phyloP scores from a whole-genome alignment of 2,113 vertebrate genomes.

The Petrocephalus microphthalmus region DNA sequence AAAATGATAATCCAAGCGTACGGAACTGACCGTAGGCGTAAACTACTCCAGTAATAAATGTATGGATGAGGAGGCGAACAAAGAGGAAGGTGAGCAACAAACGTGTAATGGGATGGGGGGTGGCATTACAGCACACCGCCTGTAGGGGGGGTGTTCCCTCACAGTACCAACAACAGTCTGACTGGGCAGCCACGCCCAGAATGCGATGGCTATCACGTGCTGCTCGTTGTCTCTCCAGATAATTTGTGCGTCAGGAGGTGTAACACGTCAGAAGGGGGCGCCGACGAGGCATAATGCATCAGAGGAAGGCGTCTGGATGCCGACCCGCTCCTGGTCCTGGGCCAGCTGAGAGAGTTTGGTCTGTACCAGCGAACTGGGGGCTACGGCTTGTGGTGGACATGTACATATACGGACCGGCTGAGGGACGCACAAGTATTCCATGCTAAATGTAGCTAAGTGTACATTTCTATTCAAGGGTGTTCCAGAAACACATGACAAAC shows the following conservation, averaged over 20 bases:
- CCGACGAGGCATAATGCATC: neutral
- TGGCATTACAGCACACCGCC: neutral
- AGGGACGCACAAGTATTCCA: neutral
- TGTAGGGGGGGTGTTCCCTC: neutral
- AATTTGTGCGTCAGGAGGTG: neutral
- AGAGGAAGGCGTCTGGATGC: neutral
- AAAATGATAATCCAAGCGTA: neutral
- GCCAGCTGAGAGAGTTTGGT: neutral
- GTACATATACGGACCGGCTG: neutral
- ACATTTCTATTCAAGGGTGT: neutral
- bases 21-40: neutral
- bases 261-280: no score
- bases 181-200: neutral
- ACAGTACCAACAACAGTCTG: neutral
- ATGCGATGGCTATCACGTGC: slow-evolving; percentile 14
- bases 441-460: neutral
- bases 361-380: neutral
- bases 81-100: neutral
- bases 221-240: slow-evolving; percentile 35
- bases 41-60: neutral
- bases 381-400: neutral
- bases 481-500: neutral
- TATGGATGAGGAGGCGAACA: slow-evolving; percentile 2
- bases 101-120: neutral
- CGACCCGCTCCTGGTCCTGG: neutral